phyloP scores from a whole-genome alignment of 2,113 vertebrate species.

The Tricholaema leucomelas region DNA sequence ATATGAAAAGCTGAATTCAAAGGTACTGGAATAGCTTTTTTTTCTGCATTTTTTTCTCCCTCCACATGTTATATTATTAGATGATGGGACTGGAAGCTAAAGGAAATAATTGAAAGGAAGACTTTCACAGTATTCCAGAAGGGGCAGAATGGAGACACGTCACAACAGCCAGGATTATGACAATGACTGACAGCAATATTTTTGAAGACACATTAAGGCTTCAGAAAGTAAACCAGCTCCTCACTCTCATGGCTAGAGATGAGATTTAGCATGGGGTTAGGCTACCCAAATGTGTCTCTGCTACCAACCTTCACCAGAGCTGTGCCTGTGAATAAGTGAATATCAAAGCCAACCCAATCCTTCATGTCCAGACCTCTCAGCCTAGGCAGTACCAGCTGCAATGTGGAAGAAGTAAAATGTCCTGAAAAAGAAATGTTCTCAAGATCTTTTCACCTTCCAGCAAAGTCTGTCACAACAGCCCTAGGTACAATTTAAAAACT shows the following conservation, averaged over 20 bases:
- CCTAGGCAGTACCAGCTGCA: background rate
- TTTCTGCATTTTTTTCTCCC: background rate
- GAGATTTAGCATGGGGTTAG: background rate
- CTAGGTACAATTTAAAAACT: background rate
- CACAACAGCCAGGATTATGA: background rate
- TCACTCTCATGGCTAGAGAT: background rate
- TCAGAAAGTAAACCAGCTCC: background rate
- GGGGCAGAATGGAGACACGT: background rate
- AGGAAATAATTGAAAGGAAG: slow-evolving; percentile 51
- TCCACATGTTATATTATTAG: background rate
- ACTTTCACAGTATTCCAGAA: background rate
- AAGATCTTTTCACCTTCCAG: background rate
- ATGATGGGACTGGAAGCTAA: background rate
- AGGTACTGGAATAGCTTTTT: background rate
- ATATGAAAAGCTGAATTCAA: slow-evolving; percentile 47
- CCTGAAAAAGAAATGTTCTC: background rate
- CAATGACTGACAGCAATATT: background rate
- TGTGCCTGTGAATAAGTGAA: background rate
- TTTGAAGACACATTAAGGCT: background rate
- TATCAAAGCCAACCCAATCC: background rate
- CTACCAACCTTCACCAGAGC: background rate
- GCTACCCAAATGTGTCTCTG: background rate
- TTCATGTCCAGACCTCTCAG: background rate
- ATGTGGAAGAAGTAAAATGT: background rate
- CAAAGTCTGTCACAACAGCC: background rate